Evolutionary conservation across 2,113 vertebrate genomes (phyloP), one percentile per base, ranked within the genome.

Genomic region (Rhinopomastus cyanomelas): DNA sequence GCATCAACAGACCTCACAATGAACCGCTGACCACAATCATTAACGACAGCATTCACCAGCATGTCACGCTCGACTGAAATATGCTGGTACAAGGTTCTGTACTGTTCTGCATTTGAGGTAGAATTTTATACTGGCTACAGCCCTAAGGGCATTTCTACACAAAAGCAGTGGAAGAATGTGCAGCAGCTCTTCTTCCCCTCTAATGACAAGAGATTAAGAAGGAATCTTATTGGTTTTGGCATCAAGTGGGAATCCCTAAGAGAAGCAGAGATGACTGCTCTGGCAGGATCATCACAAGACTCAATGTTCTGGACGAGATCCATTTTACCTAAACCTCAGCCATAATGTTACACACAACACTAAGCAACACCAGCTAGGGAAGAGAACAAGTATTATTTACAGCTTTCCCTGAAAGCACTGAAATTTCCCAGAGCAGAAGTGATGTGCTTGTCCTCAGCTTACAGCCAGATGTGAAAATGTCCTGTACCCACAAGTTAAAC

Each of bases 351-450:
- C 57, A 89, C 67, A 94, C 25, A 79, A 87, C 36, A 93, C 82
- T 87, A 93, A 96, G 83, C 8, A 82, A 96, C 93, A 94, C 92
- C 89, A 92, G 81, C 65, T 67, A 69, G 44, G 76, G 89, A 91
- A 92, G 64, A 83, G 64, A 83, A 94, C 64, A 57, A 12, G 21
- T 23, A 57, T 8, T 6, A 66, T 95, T 94, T 93, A 92, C 65
- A 61, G 85, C n/a, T 96, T 94, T 95, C 77, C 94, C 95, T 92
- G 95, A 90, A 96, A 96, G 76, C 49, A 59, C 73, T 90, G 85
- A 94, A 90, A 95, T 94, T 91, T 92, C 87, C 85, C 92, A 56
- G 73, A 95, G 76, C 77, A 89, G 82, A 95, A 94, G 94, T 95
- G 93, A 95, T 84, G 69, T 94, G 76, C 82, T 92, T 92, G 83